Base-by-base conservation (phyloP, 2,113 vertebrate species). In the Ellobius talpinus region DNA sequence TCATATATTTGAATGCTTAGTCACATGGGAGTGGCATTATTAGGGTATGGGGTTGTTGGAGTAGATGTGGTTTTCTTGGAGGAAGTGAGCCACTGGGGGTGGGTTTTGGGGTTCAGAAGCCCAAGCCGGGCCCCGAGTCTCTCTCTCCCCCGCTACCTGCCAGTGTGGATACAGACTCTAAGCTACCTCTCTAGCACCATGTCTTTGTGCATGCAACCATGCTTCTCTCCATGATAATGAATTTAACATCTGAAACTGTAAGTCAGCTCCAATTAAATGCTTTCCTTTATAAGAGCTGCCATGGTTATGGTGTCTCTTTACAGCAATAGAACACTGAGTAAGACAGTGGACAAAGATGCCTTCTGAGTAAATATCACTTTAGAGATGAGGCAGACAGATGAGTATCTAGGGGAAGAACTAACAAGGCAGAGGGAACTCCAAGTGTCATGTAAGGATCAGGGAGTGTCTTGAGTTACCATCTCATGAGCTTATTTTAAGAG, bases 351-450 rank as follows among this genome's bases (percentile, higher is more conserved):
- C 19, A 91, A 84, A 31, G 24, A 87, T 79, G 4, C 74, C 10
- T 89, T 88, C 47, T 86, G 52, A 85, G 16, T 33, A 74, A n/a
- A 17, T 58, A 55, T 66, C 10, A 39, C 50, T 73, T 88, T 65
- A 81, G 36, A 85, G 36, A 5, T 77, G 82, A 91, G 58, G 61
- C 0, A 89, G 45, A 7, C 70, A 91, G 77, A 84, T 68, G 47
- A 84, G 70, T 19, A 91, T 24, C 52, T 55, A 31, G 16, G 52
- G 10, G 12, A 89, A 47, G 33, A 89, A 89, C 19, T 90, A 47
- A n/a, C 63, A 45, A 79, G 42, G n/a, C 26, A 77, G 42, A 96
- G 42, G 81, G 33, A 77, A 93, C 13, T 95, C 42, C 45, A 87
- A 72, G 9, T 24, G 7, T n/a, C 63, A 7, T 16, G 42, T 42